A percentile compares a stretch with the other conserved stretches of the same genome.
Evolutionary conservation across 1,140 invertebrate species (phyloP).

Genomic region (Drosophila neocordata): DNA sequence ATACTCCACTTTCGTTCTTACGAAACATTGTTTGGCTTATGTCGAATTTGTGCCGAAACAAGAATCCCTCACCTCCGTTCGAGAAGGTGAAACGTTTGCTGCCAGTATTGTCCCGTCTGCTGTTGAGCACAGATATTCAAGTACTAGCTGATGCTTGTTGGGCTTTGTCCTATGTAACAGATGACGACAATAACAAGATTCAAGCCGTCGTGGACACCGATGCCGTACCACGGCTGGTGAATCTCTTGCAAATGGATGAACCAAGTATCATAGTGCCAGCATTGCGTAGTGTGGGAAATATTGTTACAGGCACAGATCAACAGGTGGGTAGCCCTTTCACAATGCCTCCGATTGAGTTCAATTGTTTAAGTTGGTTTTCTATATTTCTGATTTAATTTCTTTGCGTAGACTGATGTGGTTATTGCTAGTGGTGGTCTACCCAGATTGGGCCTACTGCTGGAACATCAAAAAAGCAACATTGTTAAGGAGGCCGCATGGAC

Average conservation of each 20-base stretch:
- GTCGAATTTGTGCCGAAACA: constrained; percentile 96
- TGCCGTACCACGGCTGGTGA: constrained; percentile 90
- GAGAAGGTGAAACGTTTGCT: constrained; percentile 91
- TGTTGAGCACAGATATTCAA: constrained; percentile 89
- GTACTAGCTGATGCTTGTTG: constrained; percentile 96
- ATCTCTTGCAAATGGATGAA: constrained; percentile 88
- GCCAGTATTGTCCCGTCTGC: constrained; percentile 90
- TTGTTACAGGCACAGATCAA: constrained; percentile 91
- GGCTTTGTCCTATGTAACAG: constrained; percentile 98
- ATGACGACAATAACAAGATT: constrained; percentile 97
- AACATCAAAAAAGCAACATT: constrained; percentile 89
- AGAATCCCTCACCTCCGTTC: constrained; percentile 93
- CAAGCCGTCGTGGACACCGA: constrained; percentile 90
- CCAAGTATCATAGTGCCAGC: constrained; percentile 94
- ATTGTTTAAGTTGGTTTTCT: constrained; percentile 42
- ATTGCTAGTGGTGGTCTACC: constrained; percentile 91
- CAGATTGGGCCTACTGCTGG: constrained; percentile 88
- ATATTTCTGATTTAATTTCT: constrained; percentile 91
- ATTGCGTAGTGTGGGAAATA: constrained; percentile 93
- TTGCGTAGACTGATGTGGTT: constrained; percentile 94
- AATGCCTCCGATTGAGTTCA: neutral
- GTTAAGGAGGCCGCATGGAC: constrained; percentile 99
- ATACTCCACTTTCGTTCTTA: constrained; percentile 83
- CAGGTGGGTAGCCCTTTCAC: constrained; percentile 84
- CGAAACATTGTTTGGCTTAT: constrained; percentile 93